These are phyloP conservation scores for Tragopan temminckii DNA, from an alignment of 2,797 vertebrate genomes.

Conservation along the genomic window DNA sequence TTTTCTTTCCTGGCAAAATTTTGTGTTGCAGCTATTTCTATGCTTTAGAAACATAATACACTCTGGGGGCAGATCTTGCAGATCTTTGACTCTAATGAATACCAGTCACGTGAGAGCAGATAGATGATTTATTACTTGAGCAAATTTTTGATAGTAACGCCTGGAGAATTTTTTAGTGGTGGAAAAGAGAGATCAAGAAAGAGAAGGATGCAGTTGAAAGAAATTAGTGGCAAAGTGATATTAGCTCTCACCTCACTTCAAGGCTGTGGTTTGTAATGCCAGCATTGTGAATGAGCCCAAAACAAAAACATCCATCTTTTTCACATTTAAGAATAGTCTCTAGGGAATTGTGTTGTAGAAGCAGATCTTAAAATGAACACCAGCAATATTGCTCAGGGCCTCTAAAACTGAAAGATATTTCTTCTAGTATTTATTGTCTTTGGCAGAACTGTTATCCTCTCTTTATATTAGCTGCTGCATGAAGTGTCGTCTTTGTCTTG, in stretches of 20 bases:
- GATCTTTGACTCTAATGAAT: constrained; percentile 66
- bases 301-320: constrained; percentile 57
- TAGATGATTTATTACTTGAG: constrained; percentile 71
- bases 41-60: constrained; percentile 75
- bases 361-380: constrained; percentile 58
- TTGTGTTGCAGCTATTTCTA: constrained; percentile 72
- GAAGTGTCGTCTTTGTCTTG: constrained; percentile 52
- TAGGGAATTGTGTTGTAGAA: constrained; percentile 26
- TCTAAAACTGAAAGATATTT: constrained; percentile 58
- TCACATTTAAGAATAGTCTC: constrained; percentile 14
- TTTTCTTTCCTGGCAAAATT: constrained; percentile 66
- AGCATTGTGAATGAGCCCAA: constrained; percentile 27
- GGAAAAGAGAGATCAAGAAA: constrained; percentile 5
- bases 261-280: constrained; percentile 31
- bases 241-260: constrained; percentile 49
- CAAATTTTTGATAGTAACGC: constrained; percentile 51
- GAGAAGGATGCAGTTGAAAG: constrained; percentile 41
- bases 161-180: constrained; percentile 22
- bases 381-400: constrained; percentile 46
- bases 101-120: constrained; percentile 63
- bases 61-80: constrained; percentile 64
- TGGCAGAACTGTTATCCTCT: constrained; percentile 56
- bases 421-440: constrained; percentile 68
- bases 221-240: constrained; percentile 28
- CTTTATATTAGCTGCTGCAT: constrained; percentile 59